phyloP scores from a whole-genome alignment of 2,113 vertebrate genomes.

The Pristiophorus japonicus region DNA sequence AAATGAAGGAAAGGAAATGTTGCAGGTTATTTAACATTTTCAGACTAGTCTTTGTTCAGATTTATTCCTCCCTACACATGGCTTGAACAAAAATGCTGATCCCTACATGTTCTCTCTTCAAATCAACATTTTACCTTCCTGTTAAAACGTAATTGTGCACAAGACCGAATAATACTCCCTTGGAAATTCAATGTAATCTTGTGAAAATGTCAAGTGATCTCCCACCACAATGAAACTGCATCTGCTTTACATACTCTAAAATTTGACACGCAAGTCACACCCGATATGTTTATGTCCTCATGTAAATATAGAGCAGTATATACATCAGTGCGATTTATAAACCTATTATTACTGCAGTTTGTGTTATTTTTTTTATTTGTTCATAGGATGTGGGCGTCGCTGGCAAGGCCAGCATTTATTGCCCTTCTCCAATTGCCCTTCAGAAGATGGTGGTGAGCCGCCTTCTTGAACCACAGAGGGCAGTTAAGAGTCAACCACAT shows the following conservation, averaged over 20 bases:
- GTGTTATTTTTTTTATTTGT: too few species aligned
- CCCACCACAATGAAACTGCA: neutral
- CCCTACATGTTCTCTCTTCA: neutral
- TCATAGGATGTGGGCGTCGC: too few species aligned
- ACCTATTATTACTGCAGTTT: neutral
- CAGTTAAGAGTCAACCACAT: too few species aligned
- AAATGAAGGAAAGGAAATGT: neutral
- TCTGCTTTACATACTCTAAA: neutral
- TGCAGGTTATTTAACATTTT: neutral
- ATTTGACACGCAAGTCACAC: neutral
- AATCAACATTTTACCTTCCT: neutral
- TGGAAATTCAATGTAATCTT: neutral
- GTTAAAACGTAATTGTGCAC: conserved; percentile 1
- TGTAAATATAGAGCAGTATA: neutral
- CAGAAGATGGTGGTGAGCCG: too few species aligned
- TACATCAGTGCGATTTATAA: neutral
- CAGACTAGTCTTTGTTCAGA: neutral
- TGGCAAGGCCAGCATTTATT: too few species aligned
- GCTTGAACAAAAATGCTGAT: neutral
- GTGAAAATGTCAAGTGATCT: neutral
- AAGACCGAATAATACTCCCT: neutral
- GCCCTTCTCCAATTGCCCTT: too few species aligned
- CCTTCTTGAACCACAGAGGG: too few species aligned
- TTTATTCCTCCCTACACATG: neutral
- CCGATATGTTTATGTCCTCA: neutral